These are phyloP conservation scores for Microcaecilia unicolor DNA, from an alignment of 2,797 vertebrate genomes.

Conservation along the genomic window DNA sequence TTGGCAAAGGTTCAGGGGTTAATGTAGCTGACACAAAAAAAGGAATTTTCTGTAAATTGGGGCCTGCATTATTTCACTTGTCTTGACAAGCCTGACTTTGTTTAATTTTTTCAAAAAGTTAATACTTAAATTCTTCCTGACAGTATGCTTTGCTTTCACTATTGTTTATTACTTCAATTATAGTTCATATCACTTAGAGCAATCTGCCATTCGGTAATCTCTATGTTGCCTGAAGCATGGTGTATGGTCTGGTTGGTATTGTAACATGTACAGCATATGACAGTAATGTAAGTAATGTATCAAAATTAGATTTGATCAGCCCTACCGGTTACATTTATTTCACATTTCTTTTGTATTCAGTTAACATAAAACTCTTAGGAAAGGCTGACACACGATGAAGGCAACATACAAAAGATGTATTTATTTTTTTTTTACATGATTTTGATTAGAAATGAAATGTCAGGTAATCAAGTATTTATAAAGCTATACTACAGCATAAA, in stretches of 20 bases:
- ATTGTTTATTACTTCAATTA: slow-evolving; percentile 72
- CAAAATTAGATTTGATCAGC: slow-evolving; percentile 91
- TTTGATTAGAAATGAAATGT: slow-evolving; percentile 64
- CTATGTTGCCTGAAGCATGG: slow-evolving; percentile 64
- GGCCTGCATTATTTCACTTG: slow-evolving; percentile 70
- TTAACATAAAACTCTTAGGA: slow-evolving; percentile 74
- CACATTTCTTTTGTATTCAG: slow-evolving; percentile 87
- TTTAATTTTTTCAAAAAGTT: slow-evolving; percentile 73
- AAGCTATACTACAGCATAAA: too few species aligned
- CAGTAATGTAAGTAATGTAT: slow-evolving; percentile 93
- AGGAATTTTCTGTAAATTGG: slow-evolving; percentile 71
- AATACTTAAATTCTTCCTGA: slow-evolving; percentile 73
- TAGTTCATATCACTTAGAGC: slow-evolving; percentile 66
- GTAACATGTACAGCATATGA: slow-evolving; percentile 76
- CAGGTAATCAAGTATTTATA: slow-evolving; percentile 43
- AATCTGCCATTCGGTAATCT: slow-evolving; percentile 70
- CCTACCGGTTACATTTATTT: slow-evolving; percentile 90
- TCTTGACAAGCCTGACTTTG: slow-evolving; percentile 64
- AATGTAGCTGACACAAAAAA: slow-evolving; percentile 73
- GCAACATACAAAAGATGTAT: slow-evolving; percentile 66
- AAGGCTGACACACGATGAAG: slow-evolving; percentile 64
- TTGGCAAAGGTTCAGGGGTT: slow-evolving; percentile 70
- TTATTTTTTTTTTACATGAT: slow-evolving; percentile 69
- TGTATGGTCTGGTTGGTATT: slow-evolving; percentile 70
- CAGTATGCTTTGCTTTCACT: slow-evolving; percentile 66